These are phyloP conservation scores for Scleropages formosus DNA, from an alignment of 2,797 vertebrate species.

Conservation along the genomic window DNA sequence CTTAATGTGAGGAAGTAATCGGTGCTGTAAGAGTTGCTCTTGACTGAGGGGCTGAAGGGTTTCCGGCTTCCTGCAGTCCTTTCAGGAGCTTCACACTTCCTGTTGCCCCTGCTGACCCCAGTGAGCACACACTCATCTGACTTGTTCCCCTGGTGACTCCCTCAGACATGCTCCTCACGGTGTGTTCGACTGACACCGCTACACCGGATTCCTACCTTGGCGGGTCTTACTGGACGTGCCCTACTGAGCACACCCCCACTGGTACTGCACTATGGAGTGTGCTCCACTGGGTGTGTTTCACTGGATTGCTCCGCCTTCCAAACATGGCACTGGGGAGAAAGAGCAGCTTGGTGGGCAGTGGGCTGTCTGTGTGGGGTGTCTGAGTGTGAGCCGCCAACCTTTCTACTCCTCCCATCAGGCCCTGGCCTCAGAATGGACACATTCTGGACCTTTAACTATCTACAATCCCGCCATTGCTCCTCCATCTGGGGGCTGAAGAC, in stretches of 20 bases:
- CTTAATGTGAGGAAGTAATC: no score
- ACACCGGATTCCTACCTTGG: background rate
- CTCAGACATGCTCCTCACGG: background rate
- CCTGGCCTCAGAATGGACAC: no score
- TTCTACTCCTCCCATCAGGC: no score
- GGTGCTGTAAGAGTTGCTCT: no score
- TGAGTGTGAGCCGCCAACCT: no score
- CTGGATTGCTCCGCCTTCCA: background rate
- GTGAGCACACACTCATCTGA: background rate
- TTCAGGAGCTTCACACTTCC: no score
- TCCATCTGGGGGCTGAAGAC: no score
- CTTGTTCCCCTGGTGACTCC: background rate
- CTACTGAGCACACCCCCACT: background rate
- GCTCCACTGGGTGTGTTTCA: background rate
- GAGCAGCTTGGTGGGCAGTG: no score
- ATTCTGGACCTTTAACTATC: background rate
- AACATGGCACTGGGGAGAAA: background rate
- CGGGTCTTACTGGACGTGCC: background rate
- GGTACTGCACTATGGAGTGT: background rate
- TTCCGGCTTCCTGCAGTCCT: no score
- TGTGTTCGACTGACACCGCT: background rate
- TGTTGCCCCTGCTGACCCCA: no score
- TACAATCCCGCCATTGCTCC: background rate
- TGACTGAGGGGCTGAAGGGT: no score
- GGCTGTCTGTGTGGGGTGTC: background rate